Base-by-base conservation (phyloP, 2,113 vertebrate species). In the Hypanus sabinus region DNA sequence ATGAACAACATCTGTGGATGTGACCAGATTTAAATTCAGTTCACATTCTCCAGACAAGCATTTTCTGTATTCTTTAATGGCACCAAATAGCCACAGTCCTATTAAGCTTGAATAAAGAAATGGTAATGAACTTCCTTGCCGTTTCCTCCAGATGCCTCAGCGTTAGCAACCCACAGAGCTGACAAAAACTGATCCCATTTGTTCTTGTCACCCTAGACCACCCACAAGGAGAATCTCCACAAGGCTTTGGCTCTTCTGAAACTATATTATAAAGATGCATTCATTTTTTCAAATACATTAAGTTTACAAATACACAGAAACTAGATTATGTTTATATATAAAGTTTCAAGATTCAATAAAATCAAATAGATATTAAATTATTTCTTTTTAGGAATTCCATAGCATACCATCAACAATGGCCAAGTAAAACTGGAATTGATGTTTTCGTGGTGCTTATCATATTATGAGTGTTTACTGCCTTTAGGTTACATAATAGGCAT, bases 41-140 rank as follows among this genome's bases (percentile, higher is more conserved):
- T 93, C 12, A 10, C 70, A 75, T 93, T 93, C 68, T 6, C 22
- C 27, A 38, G 71, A 93, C 91, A 93, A 93, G 55, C 68, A 30
- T 93, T 93, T 93, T 73, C 91, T 93, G 91, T 93, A 73, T 93
- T 73, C 91, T 46, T 75, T 93, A 93, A 93, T 93, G 91, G 70
- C 38, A 73, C 70, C 60, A 22, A 55, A 93, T 75, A 46, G 33
- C 91, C 38, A 73, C 70, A 71, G 91, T 93, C 68, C 65, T 75
- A 93, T 93, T 93, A 75, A 73, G 70, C 2, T 73, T 73, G 33
- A 93, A 73, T 73, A 71, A 71, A 93, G 91, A 75, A 93, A 93
- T 71, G 91, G 70, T 93, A 93, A 93, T 93, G 91, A 93, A 73
- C 71, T 73, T 93, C 62, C 70, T 75, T 75, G 91, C 68, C 27